phyloP scores from a whole-genome alignment of 2,888 invertebrate species.

The Lutraria lutraria region DNA sequence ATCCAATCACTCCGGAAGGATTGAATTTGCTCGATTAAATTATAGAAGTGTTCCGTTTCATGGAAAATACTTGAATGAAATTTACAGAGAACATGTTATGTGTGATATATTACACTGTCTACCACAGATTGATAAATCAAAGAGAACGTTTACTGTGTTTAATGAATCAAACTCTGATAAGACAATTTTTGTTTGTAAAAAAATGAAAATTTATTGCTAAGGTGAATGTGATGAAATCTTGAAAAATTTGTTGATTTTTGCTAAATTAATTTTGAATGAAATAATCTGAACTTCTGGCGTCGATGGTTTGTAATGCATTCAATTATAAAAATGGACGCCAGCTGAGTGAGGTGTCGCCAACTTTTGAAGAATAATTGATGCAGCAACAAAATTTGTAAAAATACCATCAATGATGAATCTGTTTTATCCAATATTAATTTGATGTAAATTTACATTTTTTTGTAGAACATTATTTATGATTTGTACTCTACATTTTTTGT shows the following conservation, averaged over 20 bases:
- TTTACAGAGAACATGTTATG: not conserved
- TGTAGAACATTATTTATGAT: no score
- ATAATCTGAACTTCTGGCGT: constrained; percentile 23
- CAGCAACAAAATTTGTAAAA: constrained; percentile 22
- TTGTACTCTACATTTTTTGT: no score
- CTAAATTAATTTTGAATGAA: constrained; percentile 29
- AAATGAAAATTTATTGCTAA: constrained; percentile 26
- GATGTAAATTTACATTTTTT: no score
- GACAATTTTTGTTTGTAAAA: not conserved
- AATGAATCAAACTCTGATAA: constrained; percentile 9
- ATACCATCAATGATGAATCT: no score
- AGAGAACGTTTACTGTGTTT: not conserved
- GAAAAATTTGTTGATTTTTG: constrained; percentile 1
- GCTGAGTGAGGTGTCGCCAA: constrained; percentile 15
- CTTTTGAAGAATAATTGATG: constrained; percentile 20
- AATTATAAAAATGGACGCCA: constrained; percentile 14
- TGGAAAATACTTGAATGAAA: no score
- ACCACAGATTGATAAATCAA: not conserved
- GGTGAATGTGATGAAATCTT: not conserved
- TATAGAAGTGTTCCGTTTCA: not conserved
- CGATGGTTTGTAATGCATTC: constrained; percentile 1
- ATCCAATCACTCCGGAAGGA: not conserved
- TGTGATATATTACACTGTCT: not conserved
- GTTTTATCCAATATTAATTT: no score
- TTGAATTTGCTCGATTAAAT: constrained; percentile 1